Evolutionary conservation across 2,888 invertebrate species (phyloP).

Genomic region (Agrotis segetum): DNA sequence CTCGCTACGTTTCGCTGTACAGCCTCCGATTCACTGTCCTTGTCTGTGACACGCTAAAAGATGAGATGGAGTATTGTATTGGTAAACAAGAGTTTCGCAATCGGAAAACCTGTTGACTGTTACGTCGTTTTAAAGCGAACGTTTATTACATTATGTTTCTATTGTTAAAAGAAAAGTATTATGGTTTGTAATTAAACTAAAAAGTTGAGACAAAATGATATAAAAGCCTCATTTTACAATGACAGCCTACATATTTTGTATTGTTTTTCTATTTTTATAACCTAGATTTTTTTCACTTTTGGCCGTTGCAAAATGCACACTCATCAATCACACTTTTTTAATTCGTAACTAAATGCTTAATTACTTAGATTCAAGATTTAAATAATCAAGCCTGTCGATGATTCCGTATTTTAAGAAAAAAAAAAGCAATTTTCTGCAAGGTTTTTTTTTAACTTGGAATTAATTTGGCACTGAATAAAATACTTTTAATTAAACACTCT

Average conservation of each 20-base stretch:
- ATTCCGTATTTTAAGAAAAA: conserved; percentile 9
- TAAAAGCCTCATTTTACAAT: background rate
- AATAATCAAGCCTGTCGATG: background rate
- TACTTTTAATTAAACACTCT: background rate
- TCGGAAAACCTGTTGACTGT: conserved; percentile 52
- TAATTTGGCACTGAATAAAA: background rate
- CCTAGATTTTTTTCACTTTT: conserved; percentile 1
- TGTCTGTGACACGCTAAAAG: conserved; percentile 37
- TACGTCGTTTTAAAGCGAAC: conserved; percentile 35
- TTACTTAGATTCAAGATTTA: conserved; percentile 8
- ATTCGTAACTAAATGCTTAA: conserved; percentile 34
- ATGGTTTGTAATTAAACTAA: background rate
- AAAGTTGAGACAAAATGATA: conserved; percentile 1
- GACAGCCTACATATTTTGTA: background rate
- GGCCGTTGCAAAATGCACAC: background rate
- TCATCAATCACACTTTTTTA: conserved; percentile 17
- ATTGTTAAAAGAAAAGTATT: conserved; percentile 15
- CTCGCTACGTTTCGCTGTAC: conserved; percentile 31
- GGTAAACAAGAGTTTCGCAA: conserved; percentile 64
- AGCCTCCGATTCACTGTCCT: conserved; percentile 55
- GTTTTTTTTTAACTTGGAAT: conserved; percentile 2
- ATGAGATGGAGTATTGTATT: conserved; percentile 49
- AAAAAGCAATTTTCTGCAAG: background rate
- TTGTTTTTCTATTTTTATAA: background rate
- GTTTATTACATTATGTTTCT: conserved; percentile 4